Percentiles rank a stretch among this genome's conserved stretches.
These are phyloP conservation scores for Dicrostonyx torquatus DNA, from an alignment of 2,797 vertebrate species.

Conservation along the genomic window DNA sequence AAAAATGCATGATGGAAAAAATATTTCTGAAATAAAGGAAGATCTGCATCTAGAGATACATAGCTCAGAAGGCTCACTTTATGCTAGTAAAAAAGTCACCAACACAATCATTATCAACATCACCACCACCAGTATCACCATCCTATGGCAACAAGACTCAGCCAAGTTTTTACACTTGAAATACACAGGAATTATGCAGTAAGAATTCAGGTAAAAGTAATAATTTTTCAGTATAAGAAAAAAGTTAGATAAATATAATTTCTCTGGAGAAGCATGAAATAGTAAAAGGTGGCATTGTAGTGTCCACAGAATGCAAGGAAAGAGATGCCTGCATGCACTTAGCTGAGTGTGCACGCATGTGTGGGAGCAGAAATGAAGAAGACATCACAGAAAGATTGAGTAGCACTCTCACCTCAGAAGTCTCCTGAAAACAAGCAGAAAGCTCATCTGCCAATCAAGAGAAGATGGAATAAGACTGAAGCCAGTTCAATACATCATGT, in stretches of 20 bases:
- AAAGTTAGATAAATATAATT: not conserved
- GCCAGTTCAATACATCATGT: not conserved
- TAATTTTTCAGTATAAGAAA: not conserved
- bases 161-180: conserved; percentile 31
- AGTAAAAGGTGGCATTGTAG: not conserved
- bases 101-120: not conserved
- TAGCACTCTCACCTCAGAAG: not conserved
- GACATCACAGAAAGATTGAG: not conserved
- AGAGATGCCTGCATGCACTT: not conserved
- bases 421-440: not conserved
- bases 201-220: not conserved
- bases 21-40: conserved; percentile 37
- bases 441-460: not conserved
- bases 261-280: not conserved
- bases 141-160: not conserved
- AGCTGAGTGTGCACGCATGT: not conserved
- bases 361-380: not conserved
- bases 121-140: not conserved
- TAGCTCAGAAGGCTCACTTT: not conserved
- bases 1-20: conserved; percentile 20
- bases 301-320: not conserved
- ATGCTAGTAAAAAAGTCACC: not conserved
- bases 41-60: not conserved
- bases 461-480: not conserved
- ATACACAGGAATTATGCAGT: not conserved